phyloP scores from a whole-genome alignment of 2,797 vertebrate species.

The Phoxinus dragarum region DNA sequence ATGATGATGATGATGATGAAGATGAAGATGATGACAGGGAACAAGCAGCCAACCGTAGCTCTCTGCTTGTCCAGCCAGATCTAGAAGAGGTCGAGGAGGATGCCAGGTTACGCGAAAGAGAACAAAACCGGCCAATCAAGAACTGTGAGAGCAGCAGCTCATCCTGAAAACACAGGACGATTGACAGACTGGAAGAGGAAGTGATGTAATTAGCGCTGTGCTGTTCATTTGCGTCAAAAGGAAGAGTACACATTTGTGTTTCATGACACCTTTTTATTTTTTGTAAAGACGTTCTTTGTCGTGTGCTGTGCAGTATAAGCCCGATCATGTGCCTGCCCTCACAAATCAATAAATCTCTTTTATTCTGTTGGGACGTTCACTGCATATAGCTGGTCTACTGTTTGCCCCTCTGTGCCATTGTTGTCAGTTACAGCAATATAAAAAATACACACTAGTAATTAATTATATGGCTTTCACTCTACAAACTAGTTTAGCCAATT shows the following conservation, averaged over 20 bases:
- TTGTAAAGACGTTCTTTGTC: conserved; percentile 64
- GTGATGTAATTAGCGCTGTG: conserved; percentile 35
- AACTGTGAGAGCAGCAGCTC: conserved; percentile 79
- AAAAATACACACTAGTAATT: not conserved
- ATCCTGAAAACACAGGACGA: conserved; percentile 55
- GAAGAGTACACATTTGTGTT: conserved; percentile 49
- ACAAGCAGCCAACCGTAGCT: conserved; percentile 52
- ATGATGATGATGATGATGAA: conserved; percentile 72
- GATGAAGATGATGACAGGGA: conserved; percentile 60
- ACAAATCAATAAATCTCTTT: conserved; percentile 67
- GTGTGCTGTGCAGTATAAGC: conserved; percentile 68
- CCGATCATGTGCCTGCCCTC: conserved; percentile 55
- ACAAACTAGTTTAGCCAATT: not conserved
- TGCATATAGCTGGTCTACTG: not conserved
- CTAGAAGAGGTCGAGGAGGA: conserved; percentile 82
- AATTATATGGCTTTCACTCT: not conserved
- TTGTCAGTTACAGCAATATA: not conserved
- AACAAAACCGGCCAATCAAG: conserved; percentile 64
- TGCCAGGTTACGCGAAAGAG: conserved; percentile 62
- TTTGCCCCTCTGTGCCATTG: not conserved
- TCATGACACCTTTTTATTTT: conserved; percentile 52
- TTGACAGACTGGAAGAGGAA: conserved; percentile 48
- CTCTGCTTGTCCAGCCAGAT: conserved; percentile 75
- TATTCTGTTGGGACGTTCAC: conserved; percentile 36
- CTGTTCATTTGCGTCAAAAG: conserved; percentile 59